Evolutionary conservation across 2,113 vertebrate genomes (phyloP), one percentile per base, ranked within the genome.

Genomic region (Amphilophus citrinellus): DNA sequence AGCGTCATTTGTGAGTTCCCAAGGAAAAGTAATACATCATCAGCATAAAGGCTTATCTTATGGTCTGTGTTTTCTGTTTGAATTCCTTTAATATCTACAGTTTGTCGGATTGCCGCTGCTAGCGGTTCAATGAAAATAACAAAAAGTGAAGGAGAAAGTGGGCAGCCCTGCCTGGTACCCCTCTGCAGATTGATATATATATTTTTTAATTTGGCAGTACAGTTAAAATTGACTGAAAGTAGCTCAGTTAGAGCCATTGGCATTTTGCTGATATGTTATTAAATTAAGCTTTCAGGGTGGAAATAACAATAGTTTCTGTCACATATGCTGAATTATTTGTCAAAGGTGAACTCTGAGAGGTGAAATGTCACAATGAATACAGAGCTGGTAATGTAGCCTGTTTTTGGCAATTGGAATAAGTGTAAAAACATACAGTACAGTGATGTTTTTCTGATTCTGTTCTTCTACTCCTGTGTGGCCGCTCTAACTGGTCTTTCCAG

Each of bases 361-460:
- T 83, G 66, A 79, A 80, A 79, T 68, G 39, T 83, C 65, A 82
- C 81, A 32, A 32, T 61, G 56, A 87, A 90, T 79, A 79, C 57
- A 68, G 57, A 73, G 85, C 77, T 89, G 68, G 22, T 81, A 85
- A 90, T 84, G 79, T 60, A 68, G 47, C 27, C 4, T 73, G 68
- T 22, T 78, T 85, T 87, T 84, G 60, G 77, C 39, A 1, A 2
- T 87, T 85, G 73, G 27, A 82, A 76, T 84, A 88, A 37, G 65
- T 84, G 35, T 82, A 87, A 91, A 83, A 86, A 85, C 24, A 77
- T 90, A 93, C 91, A 92, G 89, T 92, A 90, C 88, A 80, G 50
- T 82, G 83, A 87, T 84, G 62, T 60, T 17, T 80, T 58, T 87
- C 27, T 84, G 22, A 53, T 78, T 32, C 15, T 68, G 76, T 87